Evolutionary conservation across 2,113 vertebrate species (phyloP), one percentile per base, ranked within the genome.

Genomic region (Aegithalos caudatus): DNA sequence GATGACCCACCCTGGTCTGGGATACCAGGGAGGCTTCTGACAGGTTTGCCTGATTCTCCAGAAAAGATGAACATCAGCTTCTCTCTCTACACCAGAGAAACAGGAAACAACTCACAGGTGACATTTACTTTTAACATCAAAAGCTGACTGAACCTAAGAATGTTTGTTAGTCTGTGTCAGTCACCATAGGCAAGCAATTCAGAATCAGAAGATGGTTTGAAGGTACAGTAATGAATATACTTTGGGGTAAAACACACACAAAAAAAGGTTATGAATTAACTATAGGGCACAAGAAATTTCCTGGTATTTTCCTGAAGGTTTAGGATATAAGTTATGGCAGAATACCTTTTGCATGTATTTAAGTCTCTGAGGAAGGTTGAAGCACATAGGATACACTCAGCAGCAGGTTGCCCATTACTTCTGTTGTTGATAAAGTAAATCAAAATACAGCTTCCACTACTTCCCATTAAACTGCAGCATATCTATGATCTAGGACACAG

Each of bases 71-170:
- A 97, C 81, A 97, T 98, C 37, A 98, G 88, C 53, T 99, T 98
- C 95, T 95, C 97, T 23, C 98, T 99, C 56, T 98, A 98, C 97
- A 99, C 98, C 58, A 97, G 88, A 77, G 95, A 80, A 89, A 98
- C 98, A 92, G 85, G 94, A 84, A 94, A 97, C 50, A 98, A 97
- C 81, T 98, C 96, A 92, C 98, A 99, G 98, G 98, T 97, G 96
- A 97, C 74, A 74, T 37, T 88, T 48, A 67, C n/a, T 88, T 92
- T 88, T 90, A 69, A 48, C 37, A 38, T 86, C 37, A 42, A 83
- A 51, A 90, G 22, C 28, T 37, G n/a, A 9, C 56, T 70, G 81
- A 85, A 70, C 17, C 33, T 67, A 27, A 20, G 69, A 78, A 38
- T 18, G 3, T 53, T 56, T 54, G 28, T 51, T 81, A 64, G 24